Evolutionary conservation across 2,888 invertebrate genomes (phyloP).

Genomic region (Mimas tiliae): DNA sequence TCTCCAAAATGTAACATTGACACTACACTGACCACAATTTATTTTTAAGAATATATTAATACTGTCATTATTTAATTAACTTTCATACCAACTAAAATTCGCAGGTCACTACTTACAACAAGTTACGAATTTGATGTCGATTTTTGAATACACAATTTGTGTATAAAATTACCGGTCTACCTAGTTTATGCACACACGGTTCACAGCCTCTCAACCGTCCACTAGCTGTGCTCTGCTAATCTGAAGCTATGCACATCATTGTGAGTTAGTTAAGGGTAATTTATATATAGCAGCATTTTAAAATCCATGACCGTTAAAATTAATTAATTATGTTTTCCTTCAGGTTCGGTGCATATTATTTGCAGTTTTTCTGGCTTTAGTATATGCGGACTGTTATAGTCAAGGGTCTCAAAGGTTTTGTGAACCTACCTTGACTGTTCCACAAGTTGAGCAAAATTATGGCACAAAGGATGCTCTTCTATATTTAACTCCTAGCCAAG

Average conservation of each 20-base stretch:
- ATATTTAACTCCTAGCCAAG: conserved; percentile 69
- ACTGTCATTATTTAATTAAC: conserved; percentile 28
- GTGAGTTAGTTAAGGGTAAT: conserved; percentile 46
- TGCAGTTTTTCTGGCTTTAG: conserved; percentile 44
- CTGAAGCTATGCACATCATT: conserved; percentile 53
- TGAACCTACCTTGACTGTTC: conserved; percentile 38
- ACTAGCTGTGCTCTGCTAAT: conserved; percentile 47
- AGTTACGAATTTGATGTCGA: conserved; percentile 53
- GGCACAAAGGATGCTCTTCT: conserved; percentile 65
- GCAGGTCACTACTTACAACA: conserved; percentile 43
- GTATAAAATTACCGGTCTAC: conserved; percentile 66
- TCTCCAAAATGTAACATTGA: too few relatives aligned
- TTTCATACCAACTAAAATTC: conserved; percentile 36
- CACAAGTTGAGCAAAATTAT: conserved; percentile 39
- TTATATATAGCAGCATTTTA: neutral
- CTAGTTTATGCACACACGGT: conserved; percentile 55
- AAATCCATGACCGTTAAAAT: conserved; percentile 5
- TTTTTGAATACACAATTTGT: conserved; percentile 51
- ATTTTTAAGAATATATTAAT: conserved; percentile 22
- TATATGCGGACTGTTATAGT: conserved; percentile 48
- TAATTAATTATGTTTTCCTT: conserved; percentile 40
- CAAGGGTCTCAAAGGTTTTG: conserved; percentile 55
- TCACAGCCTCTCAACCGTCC: conserved; percentile 44
- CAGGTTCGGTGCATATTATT: conserved; percentile 57
- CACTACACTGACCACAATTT: conserved; percentile 13